phyloP scores from a whole-genome alignment of 1,140 invertebrate genomes.

The Leptopilina boulardi region DNA sequence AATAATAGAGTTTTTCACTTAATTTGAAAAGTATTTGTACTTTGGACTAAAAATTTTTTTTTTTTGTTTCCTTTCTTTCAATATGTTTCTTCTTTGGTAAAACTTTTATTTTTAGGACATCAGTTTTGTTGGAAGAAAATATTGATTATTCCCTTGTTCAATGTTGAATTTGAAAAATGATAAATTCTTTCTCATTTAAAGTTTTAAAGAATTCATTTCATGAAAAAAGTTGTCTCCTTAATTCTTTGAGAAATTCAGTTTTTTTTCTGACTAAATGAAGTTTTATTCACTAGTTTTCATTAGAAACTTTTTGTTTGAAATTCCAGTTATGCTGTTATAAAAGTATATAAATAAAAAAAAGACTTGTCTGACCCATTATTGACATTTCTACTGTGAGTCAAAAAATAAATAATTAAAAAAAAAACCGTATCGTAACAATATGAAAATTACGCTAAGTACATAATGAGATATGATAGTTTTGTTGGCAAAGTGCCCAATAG shows the following conservation, averaged over 20 bases:
- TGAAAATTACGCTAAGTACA: constrained; percentile 31
- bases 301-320: too few relatives aligned
- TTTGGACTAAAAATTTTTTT: not conserved
- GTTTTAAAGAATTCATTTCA: not conserved
- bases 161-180: not conserved
- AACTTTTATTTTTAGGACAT: too few relatives aligned
- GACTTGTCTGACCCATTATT: not conserved
- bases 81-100: not conserved
- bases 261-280: too few relatives aligned
- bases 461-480: constrained; percentile 22
- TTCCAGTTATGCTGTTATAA: too few relatives aligned
- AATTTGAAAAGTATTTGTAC: too few relatives aligned
- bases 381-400: not conserved
- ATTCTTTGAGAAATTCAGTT: too few relatives aligned
- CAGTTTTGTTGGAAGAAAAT: not conserved
- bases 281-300: too few relatives aligned
- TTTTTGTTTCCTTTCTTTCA: not conserved
- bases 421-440: constrained; percentile 26
- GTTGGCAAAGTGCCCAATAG: constrained; percentile 35
- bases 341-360: not conserved
- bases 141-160: not conserved
- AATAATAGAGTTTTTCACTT: too few relatives aligned
- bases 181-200: not conserved
- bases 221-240: too few relatives aligned
- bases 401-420: constrained; percentile 36